phyloP scores from a whole-genome alignment of 1,140 invertebrate species.

The Sycophaga agraensis region DNA sequence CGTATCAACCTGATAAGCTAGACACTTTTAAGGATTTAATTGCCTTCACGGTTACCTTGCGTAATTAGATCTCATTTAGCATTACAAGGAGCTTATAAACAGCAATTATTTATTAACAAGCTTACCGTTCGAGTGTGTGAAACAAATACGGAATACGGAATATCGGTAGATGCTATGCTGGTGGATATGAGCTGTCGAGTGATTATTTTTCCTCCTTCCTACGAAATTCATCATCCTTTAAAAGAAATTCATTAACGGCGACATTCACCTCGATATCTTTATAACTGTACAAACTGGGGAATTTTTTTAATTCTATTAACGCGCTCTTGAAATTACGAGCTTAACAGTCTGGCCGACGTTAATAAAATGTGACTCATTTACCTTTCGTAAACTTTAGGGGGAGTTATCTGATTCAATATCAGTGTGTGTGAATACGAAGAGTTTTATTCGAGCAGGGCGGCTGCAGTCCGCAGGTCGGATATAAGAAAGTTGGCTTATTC shows the following conservation, averaged over 20 bases:
- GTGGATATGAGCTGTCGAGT: slow-evolving; percentile 10
- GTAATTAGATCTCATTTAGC: slow-evolving; percentile 4
- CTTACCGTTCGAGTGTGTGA: not conserved
- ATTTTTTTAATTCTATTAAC: too few relatives aligned
- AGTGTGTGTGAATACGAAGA: too few relatives aligned
- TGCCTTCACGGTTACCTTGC: not conserved
- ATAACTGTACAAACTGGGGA: too few relatives aligned
- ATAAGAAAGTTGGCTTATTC: too few relatives aligned
- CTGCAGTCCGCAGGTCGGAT: too few relatives aligned
- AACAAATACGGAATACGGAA: too few relatives aligned
- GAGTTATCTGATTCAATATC: too few relatives aligned
- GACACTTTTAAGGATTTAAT: slow-evolving; percentile 3
- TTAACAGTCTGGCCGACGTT: too few relatives aligned
- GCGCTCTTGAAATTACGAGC: too few relatives aligned
- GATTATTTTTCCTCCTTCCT: slow-evolving; percentile 10
- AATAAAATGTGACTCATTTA: slow-evolving; percentile 12
- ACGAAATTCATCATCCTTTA: not conserved
- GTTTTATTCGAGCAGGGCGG: too few relatives aligned
- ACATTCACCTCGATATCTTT: not conserved
- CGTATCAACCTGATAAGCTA: not conserved
- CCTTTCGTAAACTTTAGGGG: not conserved
- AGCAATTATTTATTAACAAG: slow-evolving; percentile 17
- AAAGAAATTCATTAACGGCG: not conserved
- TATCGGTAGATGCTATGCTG: too few relatives aligned
- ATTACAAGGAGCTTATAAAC: slow-evolving; percentile 13